Evolutionary conservation across 2,888 invertebrate species (phyloP), one percentile per base, ranked within the genome.

Genomic region (Drosophila eohydei): DNA sequence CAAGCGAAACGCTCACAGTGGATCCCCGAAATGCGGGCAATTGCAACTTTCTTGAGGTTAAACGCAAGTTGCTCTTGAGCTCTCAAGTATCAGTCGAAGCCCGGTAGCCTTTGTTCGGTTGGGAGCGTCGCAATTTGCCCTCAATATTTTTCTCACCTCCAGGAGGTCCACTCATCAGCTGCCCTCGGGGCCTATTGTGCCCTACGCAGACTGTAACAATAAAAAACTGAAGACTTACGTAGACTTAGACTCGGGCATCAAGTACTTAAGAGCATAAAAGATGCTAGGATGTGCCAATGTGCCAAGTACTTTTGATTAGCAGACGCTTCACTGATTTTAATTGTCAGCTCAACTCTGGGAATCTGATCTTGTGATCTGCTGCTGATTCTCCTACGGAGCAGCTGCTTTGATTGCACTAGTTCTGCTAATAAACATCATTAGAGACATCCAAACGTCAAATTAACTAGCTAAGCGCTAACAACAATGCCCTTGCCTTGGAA

Each of bases 71-170:
- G 83, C 83, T 71, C 80, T 86, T 72, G 54, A 80, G 74, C 62
- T 62, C 71, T 56, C 5, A 62, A 76, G 72, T 74, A 72, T 55
- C 73, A 70, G 65, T 66, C 57, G 60, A 34, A 44, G 56, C 56
- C 41, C 64, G 30, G 57, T 16, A 46, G 55, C 40, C 69, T 70
- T 81, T 83, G 75, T 80, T 78, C 68, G 8, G 8, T 41, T 51
- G 16, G 48, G 38, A 48, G 56, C 67, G 60, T 61, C 56, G 67
- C 69, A 74, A 75, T 77, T 60, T 87, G 83, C 73, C 73, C 87
- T 80, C 62, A 80, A 84, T 86, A 76, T 90, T 91, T 90, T 92
- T 92, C 92, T 92, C 92, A 92, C 92, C 92, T 92, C 92, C 92
- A 91, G 92, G 92, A 90, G 92, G 92, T 92, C 92, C 91, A 89